These are phyloP conservation scores for Stenopsyche tienmushanensis DNA, from an alignment of 1,140 invertebrate species.

Conservation along the genomic window DNA sequence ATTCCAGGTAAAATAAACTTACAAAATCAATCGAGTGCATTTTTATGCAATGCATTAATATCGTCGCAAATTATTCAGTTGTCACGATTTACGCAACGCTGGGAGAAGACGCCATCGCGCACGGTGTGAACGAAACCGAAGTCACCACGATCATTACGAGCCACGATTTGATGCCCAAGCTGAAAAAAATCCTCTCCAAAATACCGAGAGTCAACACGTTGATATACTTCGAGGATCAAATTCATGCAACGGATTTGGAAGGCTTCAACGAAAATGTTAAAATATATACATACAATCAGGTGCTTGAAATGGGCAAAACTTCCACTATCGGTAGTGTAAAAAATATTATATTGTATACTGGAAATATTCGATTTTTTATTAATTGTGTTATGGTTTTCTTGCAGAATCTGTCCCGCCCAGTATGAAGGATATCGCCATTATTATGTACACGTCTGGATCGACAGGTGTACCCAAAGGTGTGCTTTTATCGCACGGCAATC, in stretches of 20 bases:
- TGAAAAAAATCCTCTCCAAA: constrained; percentile 72
- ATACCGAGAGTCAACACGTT: constrained; percentile 73
- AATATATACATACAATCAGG: constrained; percentile 65
- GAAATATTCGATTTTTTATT: constrained; percentile 3
- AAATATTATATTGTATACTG: constrained; percentile 19
- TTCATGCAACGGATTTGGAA: constrained; percentile 66
- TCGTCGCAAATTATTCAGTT: constrained; percentile 59
- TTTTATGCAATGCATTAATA: constrained; percentile 3
- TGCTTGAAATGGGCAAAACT: constrained; percentile 50
- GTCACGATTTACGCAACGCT: constrained; percentile 97
- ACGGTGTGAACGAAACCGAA: constrained; percentile 95
- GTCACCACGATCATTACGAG: constrained; percentile 87
- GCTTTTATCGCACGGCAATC: constrained; percentile 85
- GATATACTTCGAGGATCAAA: constrained; percentile 87
- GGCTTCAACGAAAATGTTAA: constrained; percentile 69
- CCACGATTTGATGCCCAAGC: constrained; percentile 85
- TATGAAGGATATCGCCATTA: constrained; percentile 80
- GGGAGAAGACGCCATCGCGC: constrained; percentile 92
- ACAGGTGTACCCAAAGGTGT: constrained; percentile 90
- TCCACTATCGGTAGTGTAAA: constrained; percentile 47
- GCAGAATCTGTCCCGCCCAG: constrained; percentile 61
- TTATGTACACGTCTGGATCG: constrained; percentile 96
- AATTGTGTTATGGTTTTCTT: constrained; percentile 30
- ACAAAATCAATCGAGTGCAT: background rate
- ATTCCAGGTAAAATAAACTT: constrained; percentile 64